Base-by-base conservation (phyloP, 2,797 vertebrate species). In the Hydrolagus colliei region DNA sequence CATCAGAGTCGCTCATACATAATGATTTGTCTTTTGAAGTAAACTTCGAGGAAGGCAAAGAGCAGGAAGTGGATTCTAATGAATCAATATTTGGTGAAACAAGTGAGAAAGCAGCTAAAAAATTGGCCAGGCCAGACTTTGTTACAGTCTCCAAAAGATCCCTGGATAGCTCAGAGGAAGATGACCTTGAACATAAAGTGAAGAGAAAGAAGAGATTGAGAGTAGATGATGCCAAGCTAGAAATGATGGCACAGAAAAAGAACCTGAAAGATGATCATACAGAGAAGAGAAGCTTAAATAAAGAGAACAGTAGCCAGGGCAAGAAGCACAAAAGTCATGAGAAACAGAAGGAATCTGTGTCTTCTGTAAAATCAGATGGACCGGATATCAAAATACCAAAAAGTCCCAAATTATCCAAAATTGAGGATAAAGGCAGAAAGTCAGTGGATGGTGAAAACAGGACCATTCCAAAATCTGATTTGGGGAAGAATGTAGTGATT, bases 201-300 rank as follows among this genome's bases (percentile, higher is more conserved):
- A 97, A 92, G 87, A 95, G 90, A 86, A 98, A 94, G 88, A 97
- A 95, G 86, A 95, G 93, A 72, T 96, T 95, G 65, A 87, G 87
- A 77, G 87, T 87, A 91, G 59, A 86, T 87, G 87, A 93, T 86
- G 90, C 94, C 87, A 18, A 87, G 90, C 90, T 85, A 86, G 91
- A 92, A 0, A 71, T 84, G 90, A 92, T 63, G 72, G 14, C 73
- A 91, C 67, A 82, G 89, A 87, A 86, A 4, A 12, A 0, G 92
- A 92, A 86, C 86, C 73, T 65, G 16, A 91, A 87, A 0, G 90
- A 89, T 10, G 11, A 0, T 59, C 75, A 5, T 67, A 84, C 63
- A 71, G 93, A 93, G 76, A 94, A 88, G 87, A 94, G 90, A 72
- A 89, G 12, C 35, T 0, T 71, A 4, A 86, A 88, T 10, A 95